Evolutionary conservation across 2,113 vertebrate species (phyloP).

Genomic region (Genyomyrus donnyi): DNA sequence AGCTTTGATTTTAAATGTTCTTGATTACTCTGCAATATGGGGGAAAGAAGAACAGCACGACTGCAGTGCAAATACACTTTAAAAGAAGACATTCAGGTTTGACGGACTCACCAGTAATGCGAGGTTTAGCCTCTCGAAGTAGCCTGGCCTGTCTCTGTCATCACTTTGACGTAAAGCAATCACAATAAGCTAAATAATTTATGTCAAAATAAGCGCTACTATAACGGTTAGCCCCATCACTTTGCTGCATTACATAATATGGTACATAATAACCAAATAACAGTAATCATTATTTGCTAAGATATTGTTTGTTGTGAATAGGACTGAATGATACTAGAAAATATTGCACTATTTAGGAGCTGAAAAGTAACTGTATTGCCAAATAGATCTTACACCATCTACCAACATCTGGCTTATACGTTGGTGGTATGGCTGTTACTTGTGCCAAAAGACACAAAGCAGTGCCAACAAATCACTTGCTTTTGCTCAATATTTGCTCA

Average conservation of each 20-base stretch:
- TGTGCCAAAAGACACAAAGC: not conserved
- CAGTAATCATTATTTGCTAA: not conserved
- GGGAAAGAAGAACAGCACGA: not conserved
- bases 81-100: not conserved
- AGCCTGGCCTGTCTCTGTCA: not conserved
- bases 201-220: not conserved
- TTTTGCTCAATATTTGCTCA: not conserved
- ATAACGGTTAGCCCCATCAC: not conserved
- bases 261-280: too few species aligned
- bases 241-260: too few species aligned
- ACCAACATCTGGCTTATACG: not conserved
- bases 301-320: not conserved
- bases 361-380: not conserved
- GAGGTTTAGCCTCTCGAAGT: not conserved
- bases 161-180: not conserved
- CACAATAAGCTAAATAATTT: not conserved
- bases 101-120: not conserved
- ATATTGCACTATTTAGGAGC: not conserved
- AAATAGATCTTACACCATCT: not conserved
- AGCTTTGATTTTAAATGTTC: not conserved
- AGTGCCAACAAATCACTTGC: not conserved
- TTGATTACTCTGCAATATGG: not conserved
- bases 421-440: not conserved
- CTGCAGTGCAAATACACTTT: not conserved
- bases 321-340: not conserved